Conservation (phyloP, 2,888 invertebrate species). For the Trachelus tabidus region DNA sequence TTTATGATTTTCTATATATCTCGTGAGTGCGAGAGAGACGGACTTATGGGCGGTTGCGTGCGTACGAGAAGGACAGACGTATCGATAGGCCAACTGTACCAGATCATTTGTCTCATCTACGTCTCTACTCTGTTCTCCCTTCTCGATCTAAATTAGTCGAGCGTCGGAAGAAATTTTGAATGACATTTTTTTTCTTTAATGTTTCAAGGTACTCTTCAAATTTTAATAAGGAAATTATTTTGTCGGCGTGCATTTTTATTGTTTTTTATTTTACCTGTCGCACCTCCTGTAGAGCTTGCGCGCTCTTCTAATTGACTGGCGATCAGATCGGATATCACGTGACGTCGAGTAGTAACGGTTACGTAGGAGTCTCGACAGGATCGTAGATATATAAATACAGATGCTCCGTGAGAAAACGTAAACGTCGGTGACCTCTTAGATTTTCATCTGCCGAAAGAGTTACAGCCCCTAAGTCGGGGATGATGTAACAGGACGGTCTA, state of each 20-base stretch:
- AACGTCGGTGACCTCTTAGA: background rate
- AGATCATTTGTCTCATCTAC: too few species aligned
- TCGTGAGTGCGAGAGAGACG: background rate
- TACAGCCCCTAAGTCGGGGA: constrained; percentile 6
- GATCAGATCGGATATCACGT: background rate
- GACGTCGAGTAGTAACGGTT: background rate
- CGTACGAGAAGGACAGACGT: background rate
- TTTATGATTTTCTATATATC: background rate
- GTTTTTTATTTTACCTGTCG: background rate
- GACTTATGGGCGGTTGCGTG: background rate
- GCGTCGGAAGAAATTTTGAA: background rate
- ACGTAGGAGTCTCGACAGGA: background rate
- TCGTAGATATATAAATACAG: background rate
- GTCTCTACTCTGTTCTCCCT: too few species aligned
- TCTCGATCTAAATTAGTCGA: background rate
- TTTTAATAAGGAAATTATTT: too few species aligned
- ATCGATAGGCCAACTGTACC: background rate
- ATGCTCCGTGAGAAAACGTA: background rate
- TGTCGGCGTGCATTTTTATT: too few species aligned
- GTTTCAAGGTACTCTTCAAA: too few species aligned
- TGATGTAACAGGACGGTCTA: constrained; percentile 1
- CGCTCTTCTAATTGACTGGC: background rate
- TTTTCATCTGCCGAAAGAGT: constrained; percentile 5
- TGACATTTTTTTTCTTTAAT: too few species aligned
- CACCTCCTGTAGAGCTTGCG: background rate